Evolutionary conservation across 1,140 invertebrate genomes (phyloP).

Genomic region (Philaenus spumarius): DNA sequence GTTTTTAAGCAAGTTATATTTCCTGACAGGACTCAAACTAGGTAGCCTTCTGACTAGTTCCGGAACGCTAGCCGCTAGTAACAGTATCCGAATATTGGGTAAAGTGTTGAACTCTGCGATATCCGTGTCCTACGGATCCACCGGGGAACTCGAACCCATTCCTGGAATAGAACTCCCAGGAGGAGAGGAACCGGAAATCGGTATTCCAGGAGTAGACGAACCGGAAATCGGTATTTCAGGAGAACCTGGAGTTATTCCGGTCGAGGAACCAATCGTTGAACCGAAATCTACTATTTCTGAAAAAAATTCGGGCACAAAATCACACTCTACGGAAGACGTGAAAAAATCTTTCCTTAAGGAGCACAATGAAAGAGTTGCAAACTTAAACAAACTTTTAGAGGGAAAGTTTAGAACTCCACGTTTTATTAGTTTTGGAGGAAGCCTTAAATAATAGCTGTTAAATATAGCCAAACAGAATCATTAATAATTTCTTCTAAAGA

Average conservation of each 20-base stretch:
- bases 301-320: too few species aligned
- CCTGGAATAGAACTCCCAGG: slow-evolving; percentile 1
- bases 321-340: too few species aligned
- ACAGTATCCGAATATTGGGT: slow-evolving; percentile 25
- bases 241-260: too few species aligned
- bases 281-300: too few species aligned
- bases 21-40: slow-evolving; percentile 22
- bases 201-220: background rate
- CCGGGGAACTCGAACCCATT: background rate
- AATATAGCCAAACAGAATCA: too few species aligned
- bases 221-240: too few species aligned
- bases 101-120: slow-evolving; percentile 26
- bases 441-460: too few species aligned
- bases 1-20: slow-evolving; percentile 22
- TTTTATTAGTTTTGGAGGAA: too few species aligned
- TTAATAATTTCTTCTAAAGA: too few species aligned
- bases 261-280: too few species aligned
- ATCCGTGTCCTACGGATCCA: slow-evolving; percentile 21
- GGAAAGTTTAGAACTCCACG: background rate
- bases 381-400: slow-evolving; percentile 1
- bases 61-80: slow-evolving; percentile 24
- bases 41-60: slow-evolving; percentile 13
- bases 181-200: too few species aligned
- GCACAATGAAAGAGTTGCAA: slow-evolving; percentile 1
- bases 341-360: background rate